A percentile compares a stretch with the other conserved stretches of the same genome.
These are phyloP conservation scores for Anadara kagoshimensis DNA, from an alignment of 1,140 invertebrate genomes.

Conservation along the genomic window DNA sequence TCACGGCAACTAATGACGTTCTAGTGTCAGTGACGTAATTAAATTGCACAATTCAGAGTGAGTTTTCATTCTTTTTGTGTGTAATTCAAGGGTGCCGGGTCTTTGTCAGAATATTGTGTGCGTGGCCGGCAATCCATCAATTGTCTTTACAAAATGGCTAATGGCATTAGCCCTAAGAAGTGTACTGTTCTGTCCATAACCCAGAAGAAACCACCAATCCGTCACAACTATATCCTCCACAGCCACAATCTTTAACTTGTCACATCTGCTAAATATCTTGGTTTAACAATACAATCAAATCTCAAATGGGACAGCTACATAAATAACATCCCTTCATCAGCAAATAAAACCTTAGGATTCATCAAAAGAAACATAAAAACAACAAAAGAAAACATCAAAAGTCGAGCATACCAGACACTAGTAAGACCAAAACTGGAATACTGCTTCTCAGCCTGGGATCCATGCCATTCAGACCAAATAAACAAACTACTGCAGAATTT, in stretches of 20 bases:
- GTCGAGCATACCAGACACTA: no score
- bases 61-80: no score
- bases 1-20: no score
- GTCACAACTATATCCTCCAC: no score
- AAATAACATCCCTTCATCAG: conserved; percentile 23
- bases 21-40: no score
- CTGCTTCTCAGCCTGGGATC: conserved; percentile 1
- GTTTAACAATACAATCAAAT: conserved; percentile 21
- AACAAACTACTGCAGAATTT: no score
- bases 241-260: no score
- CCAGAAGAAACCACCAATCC: no score
- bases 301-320: conserved; percentile 26
- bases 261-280: no score
- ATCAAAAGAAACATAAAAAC: conserved; percentile 9
- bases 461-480: background rate
- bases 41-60: no score
- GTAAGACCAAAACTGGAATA: conserved; percentile 29
- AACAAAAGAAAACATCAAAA: conserved; percentile 1
- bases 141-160: conserved; percentile 9
- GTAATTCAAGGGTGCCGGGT: no score
- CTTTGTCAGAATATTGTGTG: no score
- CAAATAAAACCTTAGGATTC: conserved; percentile 15
- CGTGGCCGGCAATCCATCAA: background rate
- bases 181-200: background rate
- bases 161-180: conserved; percentile 9